Conservation (phyloP, 2,113 vertebrate species). For the Nyctibius bracteatus region DNA sequence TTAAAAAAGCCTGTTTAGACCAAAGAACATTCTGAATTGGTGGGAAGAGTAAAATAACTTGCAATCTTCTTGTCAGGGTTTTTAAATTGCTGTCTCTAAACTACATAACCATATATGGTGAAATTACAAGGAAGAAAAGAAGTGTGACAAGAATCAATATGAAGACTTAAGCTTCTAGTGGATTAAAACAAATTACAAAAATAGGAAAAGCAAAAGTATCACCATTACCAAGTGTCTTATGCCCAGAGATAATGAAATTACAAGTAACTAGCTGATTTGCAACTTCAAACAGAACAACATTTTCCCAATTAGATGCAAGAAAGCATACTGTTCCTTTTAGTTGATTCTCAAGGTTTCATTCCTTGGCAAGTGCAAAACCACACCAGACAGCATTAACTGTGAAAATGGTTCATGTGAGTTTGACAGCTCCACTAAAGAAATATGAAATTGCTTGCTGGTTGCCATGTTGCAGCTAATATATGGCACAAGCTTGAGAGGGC, state of each 20-base stretch:
- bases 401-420: neutral
- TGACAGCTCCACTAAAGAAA: neutral
- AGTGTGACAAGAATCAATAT: neutral
- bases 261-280: neutral
- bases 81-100: neutral
- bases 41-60: neutral
- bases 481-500: neutral
- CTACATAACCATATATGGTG: neutral
- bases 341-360: neutral
- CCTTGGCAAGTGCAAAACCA: neutral
- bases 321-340: neutral
- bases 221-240: neutral
- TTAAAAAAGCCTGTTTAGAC: neutral
- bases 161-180: neutral
- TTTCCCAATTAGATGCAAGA: neutral
- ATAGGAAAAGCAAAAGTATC: neutral
- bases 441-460: neutral
- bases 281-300: neutral
- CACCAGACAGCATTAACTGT: neutral
- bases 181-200: neutral
- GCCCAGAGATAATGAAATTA: neutral
- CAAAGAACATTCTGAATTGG: neutral
- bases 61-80: neutral
- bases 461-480: neutral
- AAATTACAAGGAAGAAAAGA: neutral